phyloP scores from a whole-genome alignment of 2,113 vertebrate genomes.

The Tetrao urogallus region DNA sequence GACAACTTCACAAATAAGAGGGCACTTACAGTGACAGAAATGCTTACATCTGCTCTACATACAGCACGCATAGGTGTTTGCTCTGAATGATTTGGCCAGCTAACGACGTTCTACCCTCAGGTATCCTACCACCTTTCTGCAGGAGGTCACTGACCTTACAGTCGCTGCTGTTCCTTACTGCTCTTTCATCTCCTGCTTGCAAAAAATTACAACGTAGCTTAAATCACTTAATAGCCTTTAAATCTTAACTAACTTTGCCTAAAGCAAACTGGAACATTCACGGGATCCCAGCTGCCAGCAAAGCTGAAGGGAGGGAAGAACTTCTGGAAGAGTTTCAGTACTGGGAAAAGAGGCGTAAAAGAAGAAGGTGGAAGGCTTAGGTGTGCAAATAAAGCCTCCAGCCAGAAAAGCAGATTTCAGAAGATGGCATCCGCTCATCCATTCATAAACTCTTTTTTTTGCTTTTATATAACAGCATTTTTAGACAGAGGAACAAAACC shows the following conservation, averaged over 20 bases:
- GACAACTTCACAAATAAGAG: background rate
- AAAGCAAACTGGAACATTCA: slow-evolving; percentile 47
- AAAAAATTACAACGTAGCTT: background rate
- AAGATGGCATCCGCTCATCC: background rate
- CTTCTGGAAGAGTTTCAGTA: background rate
- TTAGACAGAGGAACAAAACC: background rate
- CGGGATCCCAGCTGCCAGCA: background rate
- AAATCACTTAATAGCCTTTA: slow-evolving; percentile 42
- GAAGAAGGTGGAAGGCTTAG: background rate
- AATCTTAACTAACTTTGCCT: slow-evolving; percentile 43
- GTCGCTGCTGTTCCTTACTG: background rate
- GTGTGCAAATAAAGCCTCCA: background rate
- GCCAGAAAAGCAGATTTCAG: background rate
- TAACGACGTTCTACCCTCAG: background rate
- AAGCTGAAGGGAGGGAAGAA: slow-evolving; percentile 1
- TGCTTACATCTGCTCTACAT: background rate
- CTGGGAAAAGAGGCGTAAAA: background rate
- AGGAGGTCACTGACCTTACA: slow-evolving; percentile 18
- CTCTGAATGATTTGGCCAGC: background rate
- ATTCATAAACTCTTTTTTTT: background rate
- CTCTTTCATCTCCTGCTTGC: slow-evolving; percentile 30
- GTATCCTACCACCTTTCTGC: slow-evolving; percentile 1
- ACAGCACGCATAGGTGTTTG: rapidly evolving
- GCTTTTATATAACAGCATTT: background rate
- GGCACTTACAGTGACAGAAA: background rate